Base-by-base conservation (phyloP, 2,113 vertebrate genomes). In the Holacanthus passer region DNA sequence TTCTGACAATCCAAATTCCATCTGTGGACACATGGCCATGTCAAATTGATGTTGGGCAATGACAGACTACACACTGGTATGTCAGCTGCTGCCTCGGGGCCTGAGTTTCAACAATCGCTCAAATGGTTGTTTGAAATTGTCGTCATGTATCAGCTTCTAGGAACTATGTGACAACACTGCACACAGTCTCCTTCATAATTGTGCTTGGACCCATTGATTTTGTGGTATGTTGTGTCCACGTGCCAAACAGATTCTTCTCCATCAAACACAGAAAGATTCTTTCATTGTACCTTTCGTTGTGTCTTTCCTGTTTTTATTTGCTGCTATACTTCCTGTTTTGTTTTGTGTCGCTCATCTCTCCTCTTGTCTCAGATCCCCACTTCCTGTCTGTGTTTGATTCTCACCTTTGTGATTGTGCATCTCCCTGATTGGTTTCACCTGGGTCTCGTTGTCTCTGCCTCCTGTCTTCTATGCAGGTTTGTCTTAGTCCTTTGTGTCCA, bases 1-100 rank as follows among this genome's bases (percentile, higher is more conserved):
- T 53, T 0, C 39, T 48, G 16, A 76, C 68, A 50, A 87, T 79
- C 83, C 43, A 78, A 69, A 83, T 83, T 85, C 73, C 80, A 77
- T 66, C n/a, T 31, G 77, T 50, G 79, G 77, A 82, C 60, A 81
- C 55, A 56, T 39, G 32, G 47, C 22, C 7, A 7, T 73, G 81
- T 87, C 74, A 87, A 79, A 79, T 11, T 77, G 76, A 86, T 86
- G 80, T 64, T 58, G 43, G 74, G 69, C 79, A 86, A 89, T 82
- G 74, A 88, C 84, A 79, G 82, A 82, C 70, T 67, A 31, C 75
- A 37, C 84, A 56, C 43, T 27, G 58, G 50, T 70, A 22, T 86
- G 87, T 78, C 82, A 82, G 53, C 55, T 74, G 52, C 68, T 62
- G 86, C 88, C 82, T 76, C n/a, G 1, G 84, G 85, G 84, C 45